phyloP scores from a whole-genome alignment of 2,113 vertebrate species.

The Oenanthe oenanthe region DNA sequence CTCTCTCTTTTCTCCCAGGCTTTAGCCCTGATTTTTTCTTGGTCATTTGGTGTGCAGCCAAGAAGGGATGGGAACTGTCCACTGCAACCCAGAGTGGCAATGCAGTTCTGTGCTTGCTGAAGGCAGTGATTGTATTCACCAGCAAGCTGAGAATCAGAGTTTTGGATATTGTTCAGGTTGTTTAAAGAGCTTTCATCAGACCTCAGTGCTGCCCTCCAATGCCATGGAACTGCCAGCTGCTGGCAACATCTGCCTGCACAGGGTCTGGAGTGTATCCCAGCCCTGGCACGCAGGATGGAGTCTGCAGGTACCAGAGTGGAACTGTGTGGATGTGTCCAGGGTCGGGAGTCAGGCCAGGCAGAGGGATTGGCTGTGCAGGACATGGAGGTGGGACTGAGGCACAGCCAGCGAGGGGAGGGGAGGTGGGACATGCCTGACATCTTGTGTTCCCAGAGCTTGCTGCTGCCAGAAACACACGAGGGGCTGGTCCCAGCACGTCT shows the following conservation, averaged over 20 bases:
- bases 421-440: not conserved
- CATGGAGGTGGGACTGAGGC: not conserved
- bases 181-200: not conserved
- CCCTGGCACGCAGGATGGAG: not conserved
- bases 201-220: not conserved
- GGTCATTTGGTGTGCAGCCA: not conserved
- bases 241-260: not conserved
- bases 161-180: not conserved
- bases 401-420: not conserved
- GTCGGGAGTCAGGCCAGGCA: not conserved
- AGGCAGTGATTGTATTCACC: not conserved
- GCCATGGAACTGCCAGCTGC: not conserved
- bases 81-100: not conserved
- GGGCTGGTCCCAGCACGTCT: fast-evolving
- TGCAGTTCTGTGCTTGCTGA: not conserved
- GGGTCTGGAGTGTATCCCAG: not conserved
- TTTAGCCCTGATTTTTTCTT: not conserved
- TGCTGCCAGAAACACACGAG: not conserved
- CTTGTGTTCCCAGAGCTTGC: not conserved
- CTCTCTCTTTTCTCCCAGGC: not conserved
- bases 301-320: fast-evolving
- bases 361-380: not conserved
- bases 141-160: not conserved
- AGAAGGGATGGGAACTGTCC: not conserved
- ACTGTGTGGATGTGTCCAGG: not conserved